Conservation (phyloP, 1,140 invertebrate species). For the Heliconius eleuchia region DNA sequence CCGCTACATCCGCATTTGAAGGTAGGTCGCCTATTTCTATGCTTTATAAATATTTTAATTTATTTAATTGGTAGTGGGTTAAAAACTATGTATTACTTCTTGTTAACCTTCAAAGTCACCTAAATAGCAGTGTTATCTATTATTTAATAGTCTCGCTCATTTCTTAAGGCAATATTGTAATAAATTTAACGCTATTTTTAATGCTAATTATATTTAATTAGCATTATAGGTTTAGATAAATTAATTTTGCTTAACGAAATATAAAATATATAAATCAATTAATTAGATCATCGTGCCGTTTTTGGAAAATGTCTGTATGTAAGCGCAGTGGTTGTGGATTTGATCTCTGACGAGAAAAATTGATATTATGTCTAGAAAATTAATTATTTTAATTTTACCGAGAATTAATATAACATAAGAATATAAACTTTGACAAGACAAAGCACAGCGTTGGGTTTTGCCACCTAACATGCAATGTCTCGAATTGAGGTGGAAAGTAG, state of each 20-base stretch:
- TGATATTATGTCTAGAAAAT: no score
- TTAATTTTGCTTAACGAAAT: not conserved
- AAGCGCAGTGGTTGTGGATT: no score
- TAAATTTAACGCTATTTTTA: not conserved
- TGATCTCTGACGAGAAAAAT: no score
- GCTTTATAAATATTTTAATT: not conserved
- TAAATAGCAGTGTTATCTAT: not conserved
- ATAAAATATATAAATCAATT: no score
- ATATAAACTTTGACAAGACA: no score
- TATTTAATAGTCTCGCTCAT: not conserved
- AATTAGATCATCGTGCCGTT: no score
- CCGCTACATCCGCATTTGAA: constrained; percentile 4
- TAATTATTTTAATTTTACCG: no score
- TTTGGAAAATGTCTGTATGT: no score
- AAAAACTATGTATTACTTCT: not conserved
- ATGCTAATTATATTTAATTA: not conserved
- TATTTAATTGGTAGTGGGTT: not conserved
- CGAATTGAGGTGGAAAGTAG: no score
- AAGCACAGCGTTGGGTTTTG: no score
- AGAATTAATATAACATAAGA: no score
- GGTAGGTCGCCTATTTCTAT: not conserved
- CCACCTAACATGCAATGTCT: no score
- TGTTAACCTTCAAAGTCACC: not conserved
- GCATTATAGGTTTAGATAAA: not conserved
- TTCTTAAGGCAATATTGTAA: not conserved